phyloP scores from a whole-genome alignment of 2,113 vertebrate species.

The Saguinus imperator region DNA sequence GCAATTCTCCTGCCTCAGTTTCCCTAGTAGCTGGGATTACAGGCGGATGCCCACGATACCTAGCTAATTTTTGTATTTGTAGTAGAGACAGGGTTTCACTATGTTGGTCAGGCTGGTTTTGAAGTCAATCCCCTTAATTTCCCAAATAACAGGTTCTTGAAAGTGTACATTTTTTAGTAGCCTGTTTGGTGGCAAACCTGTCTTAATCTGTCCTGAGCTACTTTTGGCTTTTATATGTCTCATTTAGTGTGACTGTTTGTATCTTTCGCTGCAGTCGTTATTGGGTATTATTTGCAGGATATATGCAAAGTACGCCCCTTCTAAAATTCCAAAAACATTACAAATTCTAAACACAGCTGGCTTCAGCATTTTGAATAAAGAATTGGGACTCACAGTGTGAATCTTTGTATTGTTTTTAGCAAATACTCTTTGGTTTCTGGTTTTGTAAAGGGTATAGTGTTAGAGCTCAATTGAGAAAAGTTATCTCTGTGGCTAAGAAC shows the following conservation, averaged over 20 bases:
- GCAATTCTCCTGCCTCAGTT: too few species aligned
- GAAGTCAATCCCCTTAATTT: neutral
- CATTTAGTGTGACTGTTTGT: neutral
- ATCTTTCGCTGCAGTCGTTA: neutral
- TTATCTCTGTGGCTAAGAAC: neutral
- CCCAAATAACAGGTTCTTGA: neutral
- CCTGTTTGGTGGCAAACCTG: conserved; percentile 14
- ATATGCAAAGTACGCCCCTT: neutral
- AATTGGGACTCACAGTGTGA: neutral
- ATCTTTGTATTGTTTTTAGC: neutral
- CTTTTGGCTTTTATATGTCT: neutral
- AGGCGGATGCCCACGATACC: too few species aligned
- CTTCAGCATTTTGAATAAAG: neutral
- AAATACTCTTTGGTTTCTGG: neutral
- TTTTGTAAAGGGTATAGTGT: neutral
- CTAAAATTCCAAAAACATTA: neutral
- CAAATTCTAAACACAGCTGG: neutral
- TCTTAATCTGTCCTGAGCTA: neutral
- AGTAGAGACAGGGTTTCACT: too few species aligned
- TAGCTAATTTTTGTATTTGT: too few species aligned
- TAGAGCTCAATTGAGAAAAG: neutral
- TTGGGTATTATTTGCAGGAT: neutral
- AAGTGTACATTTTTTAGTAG: neutral
- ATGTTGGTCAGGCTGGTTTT: too few species aligned
- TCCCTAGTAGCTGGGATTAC: too few species aligned